Evolutionary conservation across 2,113 vertebrate species (phyloP).

Genomic region (Eleginops maclovinus): DNA sequence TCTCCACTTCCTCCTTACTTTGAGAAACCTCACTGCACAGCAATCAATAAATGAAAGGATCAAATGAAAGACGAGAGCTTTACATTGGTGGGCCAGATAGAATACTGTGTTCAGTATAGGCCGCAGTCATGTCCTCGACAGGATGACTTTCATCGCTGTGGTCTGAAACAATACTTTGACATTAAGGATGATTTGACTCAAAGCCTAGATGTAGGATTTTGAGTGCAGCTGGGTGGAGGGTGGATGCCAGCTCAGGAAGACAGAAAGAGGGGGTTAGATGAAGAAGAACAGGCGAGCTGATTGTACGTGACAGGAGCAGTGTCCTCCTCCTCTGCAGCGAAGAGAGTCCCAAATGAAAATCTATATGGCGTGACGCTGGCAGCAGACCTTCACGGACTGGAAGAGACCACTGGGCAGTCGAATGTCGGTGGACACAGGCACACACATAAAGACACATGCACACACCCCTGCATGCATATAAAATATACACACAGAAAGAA

Average conservation of each 20-base stretch:
- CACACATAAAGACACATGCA: background rate
- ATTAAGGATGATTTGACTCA: conserved; percentile 30
- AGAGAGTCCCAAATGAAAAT: conserved; percentile 85
- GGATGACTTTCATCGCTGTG: conserved; percentile 12
- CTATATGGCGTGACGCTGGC: conserved; percentile 65
- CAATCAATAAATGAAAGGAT: conserved; percentile 50
- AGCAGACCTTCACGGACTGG: conserved; percentile 44
- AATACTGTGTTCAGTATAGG: background rate
- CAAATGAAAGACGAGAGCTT: conserved; percentile 57
- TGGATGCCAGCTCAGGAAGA: conserved; percentile 38
- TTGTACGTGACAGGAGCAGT: conserved; percentile 83
- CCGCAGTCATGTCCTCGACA: conserved; percentile 8
- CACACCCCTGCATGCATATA: background rate
- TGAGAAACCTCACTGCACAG: background rate
- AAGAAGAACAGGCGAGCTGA: conserved; percentile 79
- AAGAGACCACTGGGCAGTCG: conserved; percentile 35
- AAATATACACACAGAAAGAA: background rate
- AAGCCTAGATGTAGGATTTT: conserved; percentile 16
- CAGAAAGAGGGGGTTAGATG: conserved; percentile 61
- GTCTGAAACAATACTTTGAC: conserved; percentile 11
- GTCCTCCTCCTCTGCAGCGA: conserved; percentile 73
- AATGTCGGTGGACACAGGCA: background rate
- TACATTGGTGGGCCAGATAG: conserved; percentile 3
- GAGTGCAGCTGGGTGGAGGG: conserved; percentile 28
- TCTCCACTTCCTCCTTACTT: conserved; percentile 23